Conservation (phyloP, 2,888 invertebrate genomes). For the Myopa tessellatipennis region DNA sequence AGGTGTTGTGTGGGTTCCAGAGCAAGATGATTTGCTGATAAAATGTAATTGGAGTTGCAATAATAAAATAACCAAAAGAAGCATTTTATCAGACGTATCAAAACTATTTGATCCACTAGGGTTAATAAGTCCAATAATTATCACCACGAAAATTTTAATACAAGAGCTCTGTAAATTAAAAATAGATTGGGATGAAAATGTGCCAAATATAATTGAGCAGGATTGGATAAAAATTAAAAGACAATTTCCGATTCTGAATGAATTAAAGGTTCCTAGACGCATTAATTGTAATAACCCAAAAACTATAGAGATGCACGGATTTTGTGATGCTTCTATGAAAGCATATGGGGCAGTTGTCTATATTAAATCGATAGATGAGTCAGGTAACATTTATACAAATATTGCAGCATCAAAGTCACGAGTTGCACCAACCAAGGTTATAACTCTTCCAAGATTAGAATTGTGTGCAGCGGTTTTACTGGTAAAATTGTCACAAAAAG, state of each 20-base stretch:
- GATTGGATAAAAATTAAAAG: constrained; percentile 19
- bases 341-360: too few relatives aligned
- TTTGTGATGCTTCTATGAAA: constrained; percentile 34
- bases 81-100: background rate
- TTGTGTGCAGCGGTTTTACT: constrained; percentile 10
- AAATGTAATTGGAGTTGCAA: background rate
- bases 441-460: constrained; percentile 19
- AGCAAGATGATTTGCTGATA: constrained; percentile 8
- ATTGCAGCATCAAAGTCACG: constrained; percentile 34
- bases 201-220: background rate
- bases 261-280: constrained; percentile 5
- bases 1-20: constrained; percentile 17
- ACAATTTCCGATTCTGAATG: constrained; percentile 8
- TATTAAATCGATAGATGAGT: background rate
- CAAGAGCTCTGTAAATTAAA: constrained; percentile 32
- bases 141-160: constrained; percentile 29
- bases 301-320: constrained; percentile 9
- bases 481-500: constrained; percentile 20
- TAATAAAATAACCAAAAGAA: constrained; percentile 5
- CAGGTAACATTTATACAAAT: background rate
- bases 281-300: background rate
- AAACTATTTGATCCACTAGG: constrained; percentile 30
- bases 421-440: constrained; percentile 36
- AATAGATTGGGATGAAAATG: constrained; percentile 17
- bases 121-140: constrained; percentile 32